Percentiles rank a stretch among this genome's conserved stretches.
Evolutionary conservation across 1,140 invertebrate species (phyloP).

Genomic region (Watersipora subatra): DNA sequence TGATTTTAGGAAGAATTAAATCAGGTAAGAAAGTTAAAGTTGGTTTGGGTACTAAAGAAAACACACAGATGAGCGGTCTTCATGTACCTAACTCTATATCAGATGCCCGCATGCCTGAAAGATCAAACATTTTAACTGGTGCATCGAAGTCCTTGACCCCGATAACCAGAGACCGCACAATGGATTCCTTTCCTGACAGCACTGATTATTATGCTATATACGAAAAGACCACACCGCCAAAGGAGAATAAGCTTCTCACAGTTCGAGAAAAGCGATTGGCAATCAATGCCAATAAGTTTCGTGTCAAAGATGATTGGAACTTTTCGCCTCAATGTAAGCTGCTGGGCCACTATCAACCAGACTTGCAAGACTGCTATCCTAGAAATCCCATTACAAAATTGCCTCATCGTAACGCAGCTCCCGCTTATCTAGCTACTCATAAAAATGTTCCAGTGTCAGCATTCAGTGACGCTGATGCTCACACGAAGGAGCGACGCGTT

Average conservation of each 20-base stretch:
- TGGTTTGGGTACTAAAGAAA: too few species aligned
- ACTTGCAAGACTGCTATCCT: conserved; percentile 30
- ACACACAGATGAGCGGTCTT: too few species aligned
- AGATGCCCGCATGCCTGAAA: neutral
- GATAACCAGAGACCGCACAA: neutral
- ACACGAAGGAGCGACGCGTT: conserved; percentile 21
- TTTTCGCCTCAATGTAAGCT: conserved; percentile 21
- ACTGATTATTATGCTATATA: neutral
- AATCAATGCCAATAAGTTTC: conserved; percentile 6
- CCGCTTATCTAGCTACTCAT: conserved; percentile 22
- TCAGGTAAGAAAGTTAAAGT: too few species aligned
- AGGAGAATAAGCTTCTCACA: conserved; percentile 10
- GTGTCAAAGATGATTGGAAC: conserved; percentile 28
- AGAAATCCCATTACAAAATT: conserved; percentile 32
- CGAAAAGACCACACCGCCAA: conserved; percentile 3
- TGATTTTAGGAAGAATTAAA: too few species aligned
- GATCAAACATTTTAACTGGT: neutral
- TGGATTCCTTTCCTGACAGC: neutral
- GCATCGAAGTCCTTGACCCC: neutral
- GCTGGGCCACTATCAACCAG: conserved; percentile 20
- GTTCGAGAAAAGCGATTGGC: neutral
- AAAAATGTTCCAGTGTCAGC: conserved; percentile 9
- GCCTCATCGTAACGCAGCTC: conserved; percentile 19
- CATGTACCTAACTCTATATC: neutral
- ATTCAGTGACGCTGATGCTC: conserved; percentile 9